phyloP scores from a whole-genome alignment of 2,797 vertebrate genomes.

The Pseudochaenichthys georgianus region DNA sequence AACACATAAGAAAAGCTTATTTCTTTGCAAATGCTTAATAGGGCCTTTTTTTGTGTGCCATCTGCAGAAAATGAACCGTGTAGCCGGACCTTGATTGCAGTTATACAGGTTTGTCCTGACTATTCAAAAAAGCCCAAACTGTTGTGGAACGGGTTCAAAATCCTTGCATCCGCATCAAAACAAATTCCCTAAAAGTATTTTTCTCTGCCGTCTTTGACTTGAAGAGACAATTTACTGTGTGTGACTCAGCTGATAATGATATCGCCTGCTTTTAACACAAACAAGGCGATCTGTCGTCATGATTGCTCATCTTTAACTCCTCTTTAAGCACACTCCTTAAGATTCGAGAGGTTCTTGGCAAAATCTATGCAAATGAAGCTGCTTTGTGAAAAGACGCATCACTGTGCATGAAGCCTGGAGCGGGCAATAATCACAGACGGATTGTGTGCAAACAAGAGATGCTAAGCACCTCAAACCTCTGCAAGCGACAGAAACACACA shows the following conservation, averaged over 20 bases:
- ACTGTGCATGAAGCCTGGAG: conserved; percentile 59
- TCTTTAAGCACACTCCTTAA: conserved; percentile 59
- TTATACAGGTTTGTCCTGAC: conserved; percentile 45
- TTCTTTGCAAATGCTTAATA: conserved; percentile 77
- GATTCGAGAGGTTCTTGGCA: conserved; percentile 62
- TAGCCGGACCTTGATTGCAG: conserved; percentile 58
- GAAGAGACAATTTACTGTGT: conserved; percentile 53
- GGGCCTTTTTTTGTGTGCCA: conserved; percentile 77
- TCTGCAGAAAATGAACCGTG: conserved; percentile 79
- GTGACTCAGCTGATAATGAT: conserved; percentile 46
- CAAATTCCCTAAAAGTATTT: conserved; percentile 51
- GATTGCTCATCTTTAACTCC: conserved; percentile 72
- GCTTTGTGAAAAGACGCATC: conserved; percentile 70
- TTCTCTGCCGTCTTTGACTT: conserved; percentile 25
- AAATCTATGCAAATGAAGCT: conserved; percentile 81
- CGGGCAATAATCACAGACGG: conserved; percentile 79
- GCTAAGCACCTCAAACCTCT: conserved; percentile 79
- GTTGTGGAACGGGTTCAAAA: conserved; percentile 47
- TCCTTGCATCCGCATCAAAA: conserved; percentile 42
- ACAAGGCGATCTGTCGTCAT: conserved; percentile 58
- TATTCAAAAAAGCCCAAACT: conserved; percentile 37
- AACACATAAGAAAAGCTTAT: conserved; percentile 72
- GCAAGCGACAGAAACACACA: conserved; percentile 58
- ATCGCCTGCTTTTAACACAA: conserved; percentile 57
- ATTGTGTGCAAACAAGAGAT: conserved; percentile 87